Percentiles rank a stretch among this genome's conserved stretches.
Conservation (phyloP, 1,140 invertebrate genomes). For the Tetramorium alpestre region DNA sequence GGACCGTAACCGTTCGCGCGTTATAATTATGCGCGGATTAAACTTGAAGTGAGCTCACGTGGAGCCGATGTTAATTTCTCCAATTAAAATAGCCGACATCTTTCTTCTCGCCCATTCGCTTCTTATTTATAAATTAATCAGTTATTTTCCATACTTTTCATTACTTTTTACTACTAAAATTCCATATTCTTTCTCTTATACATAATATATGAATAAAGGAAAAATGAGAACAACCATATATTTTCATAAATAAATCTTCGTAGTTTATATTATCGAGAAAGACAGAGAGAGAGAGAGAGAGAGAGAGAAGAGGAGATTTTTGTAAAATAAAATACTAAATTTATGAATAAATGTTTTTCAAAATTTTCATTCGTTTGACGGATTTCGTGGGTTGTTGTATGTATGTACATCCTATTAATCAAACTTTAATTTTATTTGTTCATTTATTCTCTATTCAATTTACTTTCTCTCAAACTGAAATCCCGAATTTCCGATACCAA, state of each 20-base stretch:
- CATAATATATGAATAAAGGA: neutral
- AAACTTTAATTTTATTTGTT: neutral
- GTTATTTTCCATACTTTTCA: neutral
- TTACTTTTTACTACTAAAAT: neutral
- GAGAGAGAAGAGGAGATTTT: neutral
- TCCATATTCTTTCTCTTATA: neutral
- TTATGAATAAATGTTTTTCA: neutral
- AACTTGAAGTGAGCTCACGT: neutral
- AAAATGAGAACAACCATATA: neutral
- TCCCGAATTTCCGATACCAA: neutral
- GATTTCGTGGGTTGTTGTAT: neutral
- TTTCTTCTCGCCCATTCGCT: neutral
- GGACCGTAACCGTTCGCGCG: conserved; percentile 35
- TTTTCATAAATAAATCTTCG: neutral
- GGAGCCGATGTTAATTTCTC: conserved; percentile 56
- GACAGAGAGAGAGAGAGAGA: neutral
- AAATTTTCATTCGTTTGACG: neutral
- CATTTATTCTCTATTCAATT: neutral
- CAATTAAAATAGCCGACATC: conserved; percentile 56
- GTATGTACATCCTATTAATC: neutral
- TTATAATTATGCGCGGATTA: conserved; percentile 25
- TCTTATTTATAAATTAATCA: neutral
- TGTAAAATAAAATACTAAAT: neutral
- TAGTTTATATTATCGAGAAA: neutral
- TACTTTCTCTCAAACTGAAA: neutral